Evolutionary conservation across 2,888 invertebrate species (phyloP), one percentile per base, ranked within the genome.

Genomic region (Bursaphelenchus okinawaensis): DNA sequence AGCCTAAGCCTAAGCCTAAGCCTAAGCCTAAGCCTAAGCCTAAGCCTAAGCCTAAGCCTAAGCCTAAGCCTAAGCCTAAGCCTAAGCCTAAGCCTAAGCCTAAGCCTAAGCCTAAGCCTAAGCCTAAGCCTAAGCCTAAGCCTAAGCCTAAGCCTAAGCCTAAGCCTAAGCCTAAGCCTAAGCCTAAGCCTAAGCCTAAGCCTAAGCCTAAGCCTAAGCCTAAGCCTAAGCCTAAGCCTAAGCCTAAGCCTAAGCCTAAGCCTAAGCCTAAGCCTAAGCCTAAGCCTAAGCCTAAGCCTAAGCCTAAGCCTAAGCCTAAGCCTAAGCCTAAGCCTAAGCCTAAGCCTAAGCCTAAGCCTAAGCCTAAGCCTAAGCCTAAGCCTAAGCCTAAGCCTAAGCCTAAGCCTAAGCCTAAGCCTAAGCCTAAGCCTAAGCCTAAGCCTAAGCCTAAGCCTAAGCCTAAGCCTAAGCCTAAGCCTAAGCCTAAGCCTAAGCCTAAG

Each of bases 11-110:
- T 63, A 63, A 65, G 65, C 52, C 56, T 65, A 65, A 65, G 66
- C 63, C 51, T 65, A 66, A 40, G 66, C 63, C 65, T 66, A 65
- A 54, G 66, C 51, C 65, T 57, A 65, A 65, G 66, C 63, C 65
- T 65, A 65, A 64, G 65, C 31, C 65, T 65, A 40, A 40, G 40
- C 40, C 40, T 40, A 40, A 40, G 40, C 40, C 40, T 40, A 40
- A 40, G 40, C 40, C 40, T 40, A 40, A 40, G 40, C 40, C 40
- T 40, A 40, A 40, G 40, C 40, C 40, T 40, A 40, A 40, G 40
- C 40, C 40, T 40, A 40, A 40, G 40, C 40, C 40, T 40, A 40
- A 40, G 40, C 40, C 40, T 40, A 40, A 40, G 40, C 40, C 40
- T 40, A 40, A 40, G 40, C 40, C 40, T 40, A 40, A 40, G 40